These are phyloP conservation scores for Chirona hameri DNA, from an alignment of 2,888 invertebrate genomes.

Conservation along the genomic window DNA sequence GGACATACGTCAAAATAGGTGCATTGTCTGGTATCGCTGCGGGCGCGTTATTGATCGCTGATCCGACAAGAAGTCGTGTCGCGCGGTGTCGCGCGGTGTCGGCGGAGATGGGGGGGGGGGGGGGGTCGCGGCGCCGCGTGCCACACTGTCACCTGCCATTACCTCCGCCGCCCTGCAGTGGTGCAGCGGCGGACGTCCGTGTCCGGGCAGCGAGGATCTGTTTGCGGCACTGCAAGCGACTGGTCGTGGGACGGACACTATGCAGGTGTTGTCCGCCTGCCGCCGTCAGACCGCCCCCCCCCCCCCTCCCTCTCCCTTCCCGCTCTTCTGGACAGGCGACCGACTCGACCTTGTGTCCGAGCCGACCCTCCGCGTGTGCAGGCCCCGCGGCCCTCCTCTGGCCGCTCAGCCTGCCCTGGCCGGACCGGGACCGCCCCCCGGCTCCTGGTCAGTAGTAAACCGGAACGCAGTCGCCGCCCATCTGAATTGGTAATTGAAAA, in stretches of 20 bases:
- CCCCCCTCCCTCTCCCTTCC: too few species aligned
- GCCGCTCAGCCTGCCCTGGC: too few species aligned
- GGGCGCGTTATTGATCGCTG: background rate
- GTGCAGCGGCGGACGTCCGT: too few species aligned
- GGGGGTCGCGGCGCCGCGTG: too few species aligned
- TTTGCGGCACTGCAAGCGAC: background rate
- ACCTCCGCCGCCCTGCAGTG: too few species aligned
- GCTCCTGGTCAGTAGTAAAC: background rate
- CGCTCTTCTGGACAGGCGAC: background rate
- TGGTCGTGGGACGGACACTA: background rate
- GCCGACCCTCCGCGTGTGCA: background rate
- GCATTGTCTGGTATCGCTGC: background rate
- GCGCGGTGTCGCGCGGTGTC: background rate
- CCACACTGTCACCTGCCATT: too few species aligned
- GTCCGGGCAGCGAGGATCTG: background rate
- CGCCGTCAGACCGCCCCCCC: background rate
- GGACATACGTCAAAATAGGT: slow-evolving; percentile 25
- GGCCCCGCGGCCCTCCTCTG: background rate
- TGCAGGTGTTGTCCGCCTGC: background rate
- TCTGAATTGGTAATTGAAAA: slow-evolving; percentile 8
- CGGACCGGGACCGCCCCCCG: too few species aligned
- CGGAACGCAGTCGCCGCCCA: background rate
- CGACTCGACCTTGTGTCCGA: background rate
- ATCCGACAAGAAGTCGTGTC: background rate
- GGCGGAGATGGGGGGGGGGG: background rate